Conservation (phyloP, 2,113 vertebrate genomes). For the Ardeotis arabs region DNA sequence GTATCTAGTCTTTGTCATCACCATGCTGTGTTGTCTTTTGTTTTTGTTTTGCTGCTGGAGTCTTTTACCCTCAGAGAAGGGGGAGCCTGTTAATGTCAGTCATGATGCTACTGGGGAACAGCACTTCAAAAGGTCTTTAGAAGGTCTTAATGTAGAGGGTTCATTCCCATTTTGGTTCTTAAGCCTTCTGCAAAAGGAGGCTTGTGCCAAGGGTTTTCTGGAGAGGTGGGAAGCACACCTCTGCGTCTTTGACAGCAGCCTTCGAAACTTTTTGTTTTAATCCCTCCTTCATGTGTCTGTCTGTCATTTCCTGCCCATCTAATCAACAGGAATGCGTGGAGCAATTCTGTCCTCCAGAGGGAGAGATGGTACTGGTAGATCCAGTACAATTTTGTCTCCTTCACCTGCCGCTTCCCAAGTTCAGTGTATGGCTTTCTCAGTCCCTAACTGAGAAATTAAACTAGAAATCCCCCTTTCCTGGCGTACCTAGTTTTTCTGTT, state of each 20-base stretch:
- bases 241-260: not conserved
- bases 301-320: not conserved
- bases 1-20: constrained; percentile 58
- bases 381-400: not conserved
- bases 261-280: not conserved
- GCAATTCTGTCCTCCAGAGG: not conserved
- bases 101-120: not conserved
- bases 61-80: not conserved
- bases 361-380: not conserved
- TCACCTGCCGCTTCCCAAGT: not conserved
- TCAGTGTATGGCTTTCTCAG: not conserved
- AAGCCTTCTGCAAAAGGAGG: not conserved
- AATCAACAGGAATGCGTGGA: not conserved
- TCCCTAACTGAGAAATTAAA: not conserved
- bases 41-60: constrained; percentile 25
- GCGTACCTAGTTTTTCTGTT: not conserved
- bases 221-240: not conserved
- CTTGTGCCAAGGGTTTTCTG: not conserved
- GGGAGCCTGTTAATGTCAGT: not conserved
- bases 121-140: not conserved
- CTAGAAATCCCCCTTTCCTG: not conserved
- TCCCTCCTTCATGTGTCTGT: not conserved
- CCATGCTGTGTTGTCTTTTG: constrained; percentile 62
- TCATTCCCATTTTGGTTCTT: not conserved
- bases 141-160: not conserved